Conservation (phyloP, 2,888 invertebrate genomes). For the Siphlonurus alternatus region DNA sequence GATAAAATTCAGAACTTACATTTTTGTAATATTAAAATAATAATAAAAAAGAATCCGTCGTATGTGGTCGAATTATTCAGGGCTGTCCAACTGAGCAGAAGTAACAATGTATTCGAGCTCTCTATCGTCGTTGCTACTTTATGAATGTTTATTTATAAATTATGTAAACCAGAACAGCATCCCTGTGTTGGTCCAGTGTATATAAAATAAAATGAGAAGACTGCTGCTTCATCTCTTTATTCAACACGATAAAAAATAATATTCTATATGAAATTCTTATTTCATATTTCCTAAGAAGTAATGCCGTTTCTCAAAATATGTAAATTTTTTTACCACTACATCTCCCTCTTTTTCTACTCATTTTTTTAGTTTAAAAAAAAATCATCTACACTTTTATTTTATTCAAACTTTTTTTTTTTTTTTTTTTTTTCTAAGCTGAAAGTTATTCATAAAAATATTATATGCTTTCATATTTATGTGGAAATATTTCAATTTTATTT, state of each 20-base stretch:
- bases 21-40: no score
- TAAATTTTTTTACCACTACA: not conserved
- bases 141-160: conserved; percentile 4
- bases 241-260: not conserved
- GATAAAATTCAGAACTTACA: no score
- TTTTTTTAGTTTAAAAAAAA: not conserved
- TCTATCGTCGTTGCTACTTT: not conserved
- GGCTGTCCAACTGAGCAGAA: not conserved
- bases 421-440: not conserved
- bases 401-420: not conserved
- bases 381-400: not conserved
- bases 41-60: not conserved
- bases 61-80: not conserved
- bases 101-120: not conserved
- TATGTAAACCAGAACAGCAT: not conserved
- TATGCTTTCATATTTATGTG: not conserved
- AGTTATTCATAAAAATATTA: conserved; percentile 2
- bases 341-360: not conserved
- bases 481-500: not conserved
- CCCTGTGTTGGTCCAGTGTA: not conserved
- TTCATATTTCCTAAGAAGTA: not conserved
- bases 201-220: no score
- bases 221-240: not conserved
- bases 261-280: not conserved
- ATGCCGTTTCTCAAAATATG: conserved; percentile 1